Evolutionary conservation across 2,797 vertebrate species (phyloP).

Genomic region (Mormyrus proboscirostris): DNA sequence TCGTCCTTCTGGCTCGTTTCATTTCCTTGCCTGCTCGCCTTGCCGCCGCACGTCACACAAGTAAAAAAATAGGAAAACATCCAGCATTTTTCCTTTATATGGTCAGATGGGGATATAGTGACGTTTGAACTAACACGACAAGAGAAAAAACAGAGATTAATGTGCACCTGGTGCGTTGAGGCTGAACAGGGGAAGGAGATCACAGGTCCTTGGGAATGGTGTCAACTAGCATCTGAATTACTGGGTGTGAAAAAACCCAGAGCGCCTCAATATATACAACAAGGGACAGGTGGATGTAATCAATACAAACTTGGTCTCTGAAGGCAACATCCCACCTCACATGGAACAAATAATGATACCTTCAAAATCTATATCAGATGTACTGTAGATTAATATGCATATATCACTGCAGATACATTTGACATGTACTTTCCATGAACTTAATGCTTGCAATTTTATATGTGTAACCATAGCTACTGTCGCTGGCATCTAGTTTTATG

Average conservation of each 20-base stretch:
- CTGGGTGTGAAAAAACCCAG: background rate
- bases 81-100: background rate
- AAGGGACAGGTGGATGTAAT: background rate
- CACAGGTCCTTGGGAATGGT: background rate
- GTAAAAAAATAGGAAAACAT: background rate
- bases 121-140: background rate
- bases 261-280: background rate
- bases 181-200: background rate
- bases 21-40: too few relatives aligned
- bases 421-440: background rate
- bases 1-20: too few relatives aligned
- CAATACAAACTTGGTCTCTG: background rate
- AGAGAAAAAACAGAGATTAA: background rate
- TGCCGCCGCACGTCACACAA: too few relatives aligned
- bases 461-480: background rate
- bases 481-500: background rate
- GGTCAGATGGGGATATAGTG: background rate
- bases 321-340: background rate
- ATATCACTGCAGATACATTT: background rate
- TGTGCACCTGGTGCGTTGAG: background rate
- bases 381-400: background rate
- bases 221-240: background rate
- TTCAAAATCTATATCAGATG: background rate
- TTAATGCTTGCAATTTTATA: background rate
- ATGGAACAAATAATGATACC: background rate